Base-by-base conservation (phyloP, 2,113 vertebrate species). In the Sterna hirundo region DNA sequence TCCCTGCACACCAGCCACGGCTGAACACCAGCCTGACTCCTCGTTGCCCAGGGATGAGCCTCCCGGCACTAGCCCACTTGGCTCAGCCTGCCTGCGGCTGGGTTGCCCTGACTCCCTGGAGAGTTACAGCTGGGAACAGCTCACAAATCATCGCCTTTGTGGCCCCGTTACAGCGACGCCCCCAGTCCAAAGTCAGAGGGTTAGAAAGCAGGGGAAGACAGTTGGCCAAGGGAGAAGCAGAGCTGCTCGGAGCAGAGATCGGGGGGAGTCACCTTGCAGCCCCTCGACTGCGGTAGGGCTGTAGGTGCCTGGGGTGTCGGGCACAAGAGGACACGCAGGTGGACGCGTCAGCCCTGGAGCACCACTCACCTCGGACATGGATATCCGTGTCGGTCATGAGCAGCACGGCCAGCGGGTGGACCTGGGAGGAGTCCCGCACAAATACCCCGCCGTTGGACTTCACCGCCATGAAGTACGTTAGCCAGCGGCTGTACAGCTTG, bases 391-490 rank as follows among this genome's bases (percentile, higher is more conserved):
- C 99, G 0, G 99, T 99, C 95, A 99, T 97, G 58, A 99, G 98
- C 97, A 99, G 97, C 96, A 99, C 98, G 8, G 99, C 99, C 10
- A 99, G 97, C 0, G 99, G 99, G 97, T 99, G 99, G 51, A 99
- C 99, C 54, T 98, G 97, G 19, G 99, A 99, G 19, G 99, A 99
- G 97, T 99, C 99, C 71, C 99, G 97, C 90, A 99, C 98, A 27
- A 99, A 99, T 36, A 99, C 99, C 0, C 96, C 97, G 1, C 98
- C 99, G 0, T 97, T 99, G 82, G 99, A 99, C 95, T 99, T 99
- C 55, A 99, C 98, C 0, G 99, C 99, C 80, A 98, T 99, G 98
- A 99, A 99, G 88, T 99, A 99, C 0, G 99, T 99, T 78, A 99
- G 97, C 99, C 99, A 99, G 49, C 99, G 99, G 97, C 99, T 99